Conservation (phyloP, 2,113 vertebrate species). For the Pica pica region DNA sequence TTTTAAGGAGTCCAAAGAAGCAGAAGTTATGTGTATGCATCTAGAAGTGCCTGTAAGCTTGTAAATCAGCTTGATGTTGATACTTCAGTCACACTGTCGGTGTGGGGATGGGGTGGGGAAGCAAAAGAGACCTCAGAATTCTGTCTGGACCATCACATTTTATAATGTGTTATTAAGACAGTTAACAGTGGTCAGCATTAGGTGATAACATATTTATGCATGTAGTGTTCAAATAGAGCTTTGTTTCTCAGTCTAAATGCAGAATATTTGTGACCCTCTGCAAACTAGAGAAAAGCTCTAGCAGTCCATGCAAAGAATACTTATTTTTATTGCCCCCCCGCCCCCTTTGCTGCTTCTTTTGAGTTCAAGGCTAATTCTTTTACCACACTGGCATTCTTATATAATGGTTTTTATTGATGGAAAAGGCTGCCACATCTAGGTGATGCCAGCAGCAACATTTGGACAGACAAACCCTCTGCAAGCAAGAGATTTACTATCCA, state of each 20-base stretch:
- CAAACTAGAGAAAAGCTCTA: not conserved
- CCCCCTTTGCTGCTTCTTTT: not conserved
- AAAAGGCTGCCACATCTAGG: not conserved
- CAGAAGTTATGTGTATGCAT: not conserved
- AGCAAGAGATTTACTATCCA: not conserved
- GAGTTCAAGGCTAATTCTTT: not conserved
- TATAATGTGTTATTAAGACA: not conserved
- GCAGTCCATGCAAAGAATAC: not conserved
- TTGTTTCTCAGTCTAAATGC: not conserved
- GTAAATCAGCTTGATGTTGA: not conserved
- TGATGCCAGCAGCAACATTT: not conserved
- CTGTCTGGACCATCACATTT: not conserved
- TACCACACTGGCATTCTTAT: not conserved
- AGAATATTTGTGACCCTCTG: not conserved
- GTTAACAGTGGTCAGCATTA: not conserved
- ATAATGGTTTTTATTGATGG: not conserved
- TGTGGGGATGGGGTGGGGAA: not conserved
- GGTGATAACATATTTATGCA: not conserved
- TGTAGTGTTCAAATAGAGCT: not conserved
- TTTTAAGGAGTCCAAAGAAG: not conserved
- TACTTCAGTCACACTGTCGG: not conserved
- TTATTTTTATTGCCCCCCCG: not conserved
- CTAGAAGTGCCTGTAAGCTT: not conserved
- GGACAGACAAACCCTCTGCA: not conserved
- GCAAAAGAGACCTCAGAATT: not conserved